These are phyloP conservation scores for Cyclina sinensis DNA, from an alignment of 1,140 invertebrate genomes.

Conservation along the genomic window DNA sequence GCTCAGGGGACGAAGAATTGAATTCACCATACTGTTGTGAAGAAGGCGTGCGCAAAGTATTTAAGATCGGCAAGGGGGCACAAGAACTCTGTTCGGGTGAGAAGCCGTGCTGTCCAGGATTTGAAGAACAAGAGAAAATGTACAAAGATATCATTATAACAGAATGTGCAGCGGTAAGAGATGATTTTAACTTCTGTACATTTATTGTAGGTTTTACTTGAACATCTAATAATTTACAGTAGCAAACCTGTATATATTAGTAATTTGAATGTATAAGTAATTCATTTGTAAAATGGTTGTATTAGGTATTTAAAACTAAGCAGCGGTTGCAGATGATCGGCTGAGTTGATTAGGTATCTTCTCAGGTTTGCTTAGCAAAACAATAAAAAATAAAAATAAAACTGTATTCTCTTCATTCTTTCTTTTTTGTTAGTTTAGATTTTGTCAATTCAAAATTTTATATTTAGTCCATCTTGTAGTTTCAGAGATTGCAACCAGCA, in stretches of 20 bases:
- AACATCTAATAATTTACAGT: too few species aligned
- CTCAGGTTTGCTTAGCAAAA: too few species aligned
- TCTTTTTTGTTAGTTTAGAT: not conserved
- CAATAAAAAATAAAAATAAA: not conserved
- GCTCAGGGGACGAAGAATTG: constrained; percentile 33
- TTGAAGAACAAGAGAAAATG: constrained; percentile 21
- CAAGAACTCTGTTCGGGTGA: constrained; percentile 32
- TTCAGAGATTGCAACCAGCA: not conserved
- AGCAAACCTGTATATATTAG: too few species aligned
- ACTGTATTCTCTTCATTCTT: not conserved
- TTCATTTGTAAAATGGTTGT: not conserved
- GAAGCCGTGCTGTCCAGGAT: constrained; percentile 29
- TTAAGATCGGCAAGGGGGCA: not conserved
- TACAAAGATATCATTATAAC: constrained; percentile 48
- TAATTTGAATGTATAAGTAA: too few species aligned
- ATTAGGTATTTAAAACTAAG: not conserved
- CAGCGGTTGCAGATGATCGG: not conserved
- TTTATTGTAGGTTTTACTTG: too few species aligned
- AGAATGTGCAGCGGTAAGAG: constrained; percentile 38
- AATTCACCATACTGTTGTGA: constrained; percentile 17
- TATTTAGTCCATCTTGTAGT: not conserved
- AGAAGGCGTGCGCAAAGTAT: constrained; percentile 38
- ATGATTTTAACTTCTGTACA: not conserved
- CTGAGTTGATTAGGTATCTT: too few species aligned
- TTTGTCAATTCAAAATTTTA: not conserved